A percentile compares a stretch with the other conserved stretches of the same genome.
Conservation (phyloP, 1,140 invertebrate species). For the Choristoneura fumiferana region DNA sequence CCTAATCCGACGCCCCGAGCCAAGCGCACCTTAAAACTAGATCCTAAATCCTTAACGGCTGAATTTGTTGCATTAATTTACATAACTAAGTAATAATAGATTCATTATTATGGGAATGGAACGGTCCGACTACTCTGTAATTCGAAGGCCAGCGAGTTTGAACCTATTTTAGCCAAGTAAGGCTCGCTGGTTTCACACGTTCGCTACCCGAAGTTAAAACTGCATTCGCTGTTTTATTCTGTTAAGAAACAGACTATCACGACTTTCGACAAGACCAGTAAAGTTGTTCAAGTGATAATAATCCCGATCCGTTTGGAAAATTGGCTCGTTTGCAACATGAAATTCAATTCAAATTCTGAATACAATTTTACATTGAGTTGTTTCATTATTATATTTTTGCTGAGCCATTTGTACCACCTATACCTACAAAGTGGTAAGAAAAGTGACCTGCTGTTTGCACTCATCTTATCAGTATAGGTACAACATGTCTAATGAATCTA, state of each 20-base stretch:
- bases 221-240: slow-evolving; percentile 3
- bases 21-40: slow-evolving; percentile 28
- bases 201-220: neutral
- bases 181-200: slow-evolving; percentile 9
- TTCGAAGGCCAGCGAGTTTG: slow-evolving; percentile 34
- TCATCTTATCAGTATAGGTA: too few relatives aligned
- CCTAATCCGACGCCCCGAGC: slow-evolving; percentile 14
- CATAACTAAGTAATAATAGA: slow-evolving; percentile 41
- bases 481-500: too few relatives aligned
- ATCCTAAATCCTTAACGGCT: slow-evolving; percentile 36
- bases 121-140: slow-evolving; percentile 36
- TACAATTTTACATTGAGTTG: too few relatives aligned
- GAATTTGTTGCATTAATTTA: slow-evolving; percentile 43
- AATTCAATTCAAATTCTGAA: too few relatives aligned
- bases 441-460: too few relatives aligned
- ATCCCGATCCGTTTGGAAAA: too few relatives aligned
- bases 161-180: slow-evolving; percentile 15
- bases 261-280: neutral
- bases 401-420: too few relatives aligned
- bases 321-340: too few relatives aligned
- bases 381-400: too few relatives aligned
- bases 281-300: too few relatives aligned
- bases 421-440: too few relatives aligned
- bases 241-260: neutral
- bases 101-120: slow-evolving; percentile 39